These are phyloP conservation scores for Eilema sororculum DNA, from an alignment of 2,888 invertebrate genomes.

Conservation along the genomic window DNA sequence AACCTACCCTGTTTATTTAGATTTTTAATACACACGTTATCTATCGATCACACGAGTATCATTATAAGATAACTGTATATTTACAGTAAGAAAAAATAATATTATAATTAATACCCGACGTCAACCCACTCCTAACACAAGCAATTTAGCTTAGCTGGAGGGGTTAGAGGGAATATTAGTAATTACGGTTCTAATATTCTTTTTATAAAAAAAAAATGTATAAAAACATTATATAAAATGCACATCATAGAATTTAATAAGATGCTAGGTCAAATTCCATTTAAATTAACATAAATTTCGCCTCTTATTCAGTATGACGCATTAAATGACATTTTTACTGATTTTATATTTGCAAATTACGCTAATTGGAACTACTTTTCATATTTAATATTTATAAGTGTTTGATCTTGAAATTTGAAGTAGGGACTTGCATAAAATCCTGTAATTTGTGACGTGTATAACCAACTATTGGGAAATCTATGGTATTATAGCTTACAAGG, in stretches of 20 bases:
- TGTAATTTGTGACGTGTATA: neutral
- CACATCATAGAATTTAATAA: neutral
- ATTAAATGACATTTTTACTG: neutral
- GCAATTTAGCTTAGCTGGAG: too few species aligned
- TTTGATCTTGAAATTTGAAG: conserved; percentile 2
- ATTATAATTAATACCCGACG: neutral
- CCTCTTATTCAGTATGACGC: neutral
- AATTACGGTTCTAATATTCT: too few species aligned
- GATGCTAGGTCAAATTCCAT: neutral
- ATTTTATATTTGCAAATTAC: neutral
- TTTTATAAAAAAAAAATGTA: too few species aligned
- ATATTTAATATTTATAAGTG: neutral
- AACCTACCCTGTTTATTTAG: too few species aligned
- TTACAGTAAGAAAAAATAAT: neutral
- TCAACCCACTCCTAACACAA: too few species aligned
- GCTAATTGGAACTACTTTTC: conserved; percentile 4
- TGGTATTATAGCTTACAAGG: neutral
- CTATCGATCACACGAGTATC: too few species aligned
- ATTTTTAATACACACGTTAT: neutral
- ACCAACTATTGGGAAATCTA: too few species aligned
- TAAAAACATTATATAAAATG: too few species aligned
- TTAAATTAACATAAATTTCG: conserved; percentile 1
- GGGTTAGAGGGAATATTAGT: too few species aligned
- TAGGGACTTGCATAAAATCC: neutral
- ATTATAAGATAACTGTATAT: neutral